Evolutionary conservation across 2,113 vertebrate genomes (phyloP), one percentile per base, ranked within the genome.

Genomic region (Chunga burmeisteri): DNA sequence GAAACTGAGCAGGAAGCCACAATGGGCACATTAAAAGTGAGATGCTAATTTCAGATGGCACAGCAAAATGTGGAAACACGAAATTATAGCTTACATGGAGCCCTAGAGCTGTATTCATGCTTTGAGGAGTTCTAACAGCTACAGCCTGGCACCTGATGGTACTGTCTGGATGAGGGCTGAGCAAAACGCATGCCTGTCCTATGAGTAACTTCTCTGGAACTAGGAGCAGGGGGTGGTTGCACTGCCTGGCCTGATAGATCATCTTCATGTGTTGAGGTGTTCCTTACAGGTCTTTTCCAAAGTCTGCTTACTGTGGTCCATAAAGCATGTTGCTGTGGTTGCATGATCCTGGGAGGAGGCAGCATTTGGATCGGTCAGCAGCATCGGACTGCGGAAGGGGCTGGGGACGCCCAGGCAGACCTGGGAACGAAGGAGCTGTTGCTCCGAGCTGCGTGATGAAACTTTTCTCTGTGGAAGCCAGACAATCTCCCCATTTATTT

Each of bases 401-500:
- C 71, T 71, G 63, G n/a, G 27, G 58, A 77, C 95, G 46, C 65
- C 62, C 78, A 36, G 58, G 85, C 81, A 87, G 70, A 95, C 73
- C 73, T 68, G 81, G 62, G 32, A 96, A 95, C 36, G 90, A 94
- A 88, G 66, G 74, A 90, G 26, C 91, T 82, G 70, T 95, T 97
- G 71, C 86, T 94, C 55, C 4, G 32, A 90, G 73, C 56, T 71
- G 36, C 1, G 2, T 27, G 75, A 75, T 61, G 44, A 77, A 93
- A 93, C 70, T 77, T 91, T 85, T 79, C 74, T 73, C 84, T 59
- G 74, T 66, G 74, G 47, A 94, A 92, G 70, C 40, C 68, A 70
- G 93, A 96, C 94, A 97, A 86, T 95, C 89, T 97, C 83, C 32
- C 59, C 74, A 66, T 97, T 96, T 96, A 95, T 94, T 79, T 93